Base-by-base conservation (phyloP, 2,797 vertebrate genomes). In the Tapera naevia region DNA sequence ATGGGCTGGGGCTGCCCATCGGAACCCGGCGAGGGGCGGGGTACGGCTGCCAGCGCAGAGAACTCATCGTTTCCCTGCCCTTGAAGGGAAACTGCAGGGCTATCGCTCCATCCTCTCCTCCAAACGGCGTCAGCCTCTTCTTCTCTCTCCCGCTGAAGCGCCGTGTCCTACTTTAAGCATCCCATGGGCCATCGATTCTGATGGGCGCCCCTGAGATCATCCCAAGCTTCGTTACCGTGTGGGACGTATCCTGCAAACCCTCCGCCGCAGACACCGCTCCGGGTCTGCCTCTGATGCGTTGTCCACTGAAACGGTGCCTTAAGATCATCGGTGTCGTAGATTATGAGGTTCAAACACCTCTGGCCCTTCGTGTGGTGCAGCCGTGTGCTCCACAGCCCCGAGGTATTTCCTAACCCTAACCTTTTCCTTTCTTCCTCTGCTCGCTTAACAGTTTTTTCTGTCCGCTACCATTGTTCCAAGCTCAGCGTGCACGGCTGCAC, bases 241-340 rank as follows among this genome's bases (percentile, higher is more conserved):
- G 21, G 43, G 56, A 66, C 3, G 10, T 7, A 62, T 79, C 43
- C 33, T 25, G 27, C 24, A 65, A 57, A 39, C 7, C 46, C 43
- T 69, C 43, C 6, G 0, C 80, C 7, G 16, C 56, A 64, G 10
- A 25, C 39, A 30, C 23, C 7, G 9, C n/a, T 60, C 27, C 3
- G 6, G 5, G 2, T 33, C 48, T 30, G 53, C 15, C 14, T 39
- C 33, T 28, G 30, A 19, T 10, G 22, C 13, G 2, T 10, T 50
- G 10, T 22, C 33, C 4, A 2, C 0, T 2, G 71, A 60, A 87
- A 64, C 0, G 7, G 22, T 3, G 2, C 51, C 6, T 81, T 73
- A 27, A 65, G 89, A 53, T 45, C 3, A 7, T 33, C 3, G 1
- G 23, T 75, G 51, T 7, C 1, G 2, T 23, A 17, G 39, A 10